These are phyloP conservation scores for Drosophila parabipectinata DNA, from an alignment of 1,140 invertebrate species.

Conservation along the genomic window DNA sequence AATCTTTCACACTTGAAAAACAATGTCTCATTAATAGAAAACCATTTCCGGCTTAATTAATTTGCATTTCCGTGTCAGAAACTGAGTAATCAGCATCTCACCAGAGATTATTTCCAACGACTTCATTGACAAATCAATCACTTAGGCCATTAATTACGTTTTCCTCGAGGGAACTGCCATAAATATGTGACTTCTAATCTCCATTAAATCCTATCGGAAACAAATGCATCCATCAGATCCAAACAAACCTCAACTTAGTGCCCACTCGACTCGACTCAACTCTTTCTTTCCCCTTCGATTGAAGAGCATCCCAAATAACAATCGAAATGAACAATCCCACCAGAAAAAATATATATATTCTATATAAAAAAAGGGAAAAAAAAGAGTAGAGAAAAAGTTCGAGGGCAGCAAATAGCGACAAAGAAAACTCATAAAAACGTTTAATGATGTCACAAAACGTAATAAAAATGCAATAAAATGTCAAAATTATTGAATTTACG, in stretches of 20 bases:
- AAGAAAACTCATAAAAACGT: conserved; percentile 83
- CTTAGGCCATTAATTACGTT: conserved; percentile 34
- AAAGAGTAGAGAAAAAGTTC: conserved; percentile 56
- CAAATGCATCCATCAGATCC: conserved; percentile 39
- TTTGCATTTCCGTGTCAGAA: conserved; percentile 23
- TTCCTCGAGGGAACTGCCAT: conserved; percentile 20
- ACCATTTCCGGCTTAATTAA: background rate
- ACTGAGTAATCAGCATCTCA: conserved; percentile 18
- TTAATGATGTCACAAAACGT: conserved; percentile 83
- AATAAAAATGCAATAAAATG: conserved; percentile 84
- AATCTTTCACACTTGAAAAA: too few relatives aligned
- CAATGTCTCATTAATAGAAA: background rate
- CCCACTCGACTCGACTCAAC: conserved; percentile 42
- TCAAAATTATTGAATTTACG: conserved; percentile 84
- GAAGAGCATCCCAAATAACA: conserved; percentile 54
- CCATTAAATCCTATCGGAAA: conserved; percentile 33
- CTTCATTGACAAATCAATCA: conserved; percentile 52
- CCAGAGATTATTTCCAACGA: conserved; percentile 22
- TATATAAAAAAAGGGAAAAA: conserved; percentile 5
- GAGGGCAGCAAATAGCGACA: conserved; percentile 72
- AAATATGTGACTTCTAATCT: conserved; percentile 45
- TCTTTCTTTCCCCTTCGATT: conserved; percentile 16
- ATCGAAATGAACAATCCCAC: conserved; percentile 27
- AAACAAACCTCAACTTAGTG: conserved; percentile 20
- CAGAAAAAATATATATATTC: conserved; percentile 7